Evolutionary conservation across 2,888 invertebrate genomes (phyloP).

Genomic region (Teleiodes luculella): DNA sequence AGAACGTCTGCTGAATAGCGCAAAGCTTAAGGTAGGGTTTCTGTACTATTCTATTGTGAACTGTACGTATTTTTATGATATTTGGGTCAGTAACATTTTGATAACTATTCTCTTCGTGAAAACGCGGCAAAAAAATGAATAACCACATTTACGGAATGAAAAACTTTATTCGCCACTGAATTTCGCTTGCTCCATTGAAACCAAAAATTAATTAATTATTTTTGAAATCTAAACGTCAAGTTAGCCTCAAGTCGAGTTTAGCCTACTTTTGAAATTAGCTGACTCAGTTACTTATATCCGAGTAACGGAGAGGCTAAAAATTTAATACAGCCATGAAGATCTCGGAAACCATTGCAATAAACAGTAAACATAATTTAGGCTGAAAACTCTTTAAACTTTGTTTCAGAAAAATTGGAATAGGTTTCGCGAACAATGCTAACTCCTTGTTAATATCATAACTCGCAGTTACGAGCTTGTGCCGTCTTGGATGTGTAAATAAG

Average conservation of each 20-base stretch:
- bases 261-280: conserved; percentile 1
- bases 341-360: conserved; percentile 6
- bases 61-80: too few species aligned
- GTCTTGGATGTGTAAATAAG: not conserved
- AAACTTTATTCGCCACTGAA: too few species aligned
- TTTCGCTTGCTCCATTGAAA: too few species aligned
- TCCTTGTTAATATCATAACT: conserved; percentile 6
- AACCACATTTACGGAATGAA: too few species aligned
- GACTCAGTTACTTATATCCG: too few species aligned
- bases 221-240: not conserved
- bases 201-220: not conserved
- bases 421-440: conserved; percentile 4
- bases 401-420: conserved; percentile 6
- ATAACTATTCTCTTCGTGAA: too few species aligned
- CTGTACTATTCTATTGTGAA: too few species aligned
- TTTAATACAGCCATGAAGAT: conserved; percentile 7
- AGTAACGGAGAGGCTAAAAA: not conserved
- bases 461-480: not conserved
- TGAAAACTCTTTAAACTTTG: conserved; percentile 17
- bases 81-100: too few species aligned
- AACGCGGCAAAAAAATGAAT: too few species aligned
- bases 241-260: not conserved
- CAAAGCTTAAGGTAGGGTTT: too few species aligned
- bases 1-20: too few species aligned
- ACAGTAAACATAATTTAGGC: conserved; percentile 28